These are phyloP conservation scores for Caenorhabditis plicata DNA, from an alignment of 2,888 invertebrate genomes.

Conservation along the genomic window DNA sequence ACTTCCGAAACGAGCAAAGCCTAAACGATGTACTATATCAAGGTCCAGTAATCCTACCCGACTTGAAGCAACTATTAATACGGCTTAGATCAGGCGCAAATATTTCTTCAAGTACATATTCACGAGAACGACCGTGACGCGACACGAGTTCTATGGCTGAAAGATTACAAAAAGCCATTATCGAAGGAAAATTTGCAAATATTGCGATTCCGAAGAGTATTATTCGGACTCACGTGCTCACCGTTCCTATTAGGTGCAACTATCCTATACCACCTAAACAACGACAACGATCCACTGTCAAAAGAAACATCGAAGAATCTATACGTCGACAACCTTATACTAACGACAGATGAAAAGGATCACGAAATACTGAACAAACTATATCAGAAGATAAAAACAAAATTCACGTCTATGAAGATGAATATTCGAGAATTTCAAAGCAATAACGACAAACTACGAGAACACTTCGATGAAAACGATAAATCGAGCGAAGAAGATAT, in stretches of 20 bases:
- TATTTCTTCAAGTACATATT: no score
- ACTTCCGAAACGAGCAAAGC: slow-evolving; percentile 4
- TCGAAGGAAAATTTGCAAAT: slow-evolving; percentile 13
- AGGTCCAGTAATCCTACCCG: slow-evolving; percentile 29
- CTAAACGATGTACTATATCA: slow-evolving; percentile 37
- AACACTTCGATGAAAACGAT: background rate
- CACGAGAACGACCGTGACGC: slow-evolving; percentile 28
- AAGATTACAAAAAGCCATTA: slow-evolving; percentile 11
- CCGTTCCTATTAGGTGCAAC: slow-evolving; percentile 22
- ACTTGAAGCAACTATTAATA: slow-evolving; percentile 17
- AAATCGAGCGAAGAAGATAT: background rate
- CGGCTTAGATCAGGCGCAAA: slow-evolving; percentile 14
- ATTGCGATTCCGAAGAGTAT: slow-evolving; percentile 28
- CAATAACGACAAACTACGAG: slow-evolving; percentile 18
- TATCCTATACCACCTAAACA: slow-evolving; percentile 1
- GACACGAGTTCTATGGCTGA: slow-evolving; percentile 24
- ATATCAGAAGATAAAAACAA: background rate
- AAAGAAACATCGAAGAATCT: slow-evolving; percentile 1
- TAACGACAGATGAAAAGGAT: background rate
- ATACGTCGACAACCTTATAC: slow-evolving; percentile 11
- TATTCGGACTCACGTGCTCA: slow-evolving; percentile 33
- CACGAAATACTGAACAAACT: background rate
- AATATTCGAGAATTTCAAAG: slow-evolving; percentile 26
- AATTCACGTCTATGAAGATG: no score
- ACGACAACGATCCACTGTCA: background rate